phyloP scores from a whole-genome alignment of 2,113 vertebrate genomes.

The Scartelaos histophorus region DNA sequence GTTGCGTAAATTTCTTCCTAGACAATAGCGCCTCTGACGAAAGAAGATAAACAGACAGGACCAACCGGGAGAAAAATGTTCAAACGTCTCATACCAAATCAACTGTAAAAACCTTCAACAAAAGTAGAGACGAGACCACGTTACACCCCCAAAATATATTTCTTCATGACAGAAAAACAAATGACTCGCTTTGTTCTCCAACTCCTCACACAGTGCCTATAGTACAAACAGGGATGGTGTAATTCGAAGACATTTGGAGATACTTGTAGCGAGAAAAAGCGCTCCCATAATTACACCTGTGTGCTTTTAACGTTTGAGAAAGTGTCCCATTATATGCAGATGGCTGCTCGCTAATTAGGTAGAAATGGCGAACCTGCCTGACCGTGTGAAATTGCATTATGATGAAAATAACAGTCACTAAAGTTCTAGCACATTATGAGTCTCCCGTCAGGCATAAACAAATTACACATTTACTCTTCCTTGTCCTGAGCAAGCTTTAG shows the following conservation, averaged over 20 bases:
- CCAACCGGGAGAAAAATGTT: not conserved
- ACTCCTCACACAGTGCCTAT: not conserved
- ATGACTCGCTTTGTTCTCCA: not conserved
- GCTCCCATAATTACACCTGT: constrained; percentile 5
- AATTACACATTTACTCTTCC: not conserved
- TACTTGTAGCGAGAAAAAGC: not conserved
- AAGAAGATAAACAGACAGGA: not conserved
- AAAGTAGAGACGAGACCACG: not conserved
- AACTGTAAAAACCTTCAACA: not conserved
- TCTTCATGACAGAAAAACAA: not conserved
- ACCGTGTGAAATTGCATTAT: not conserved
- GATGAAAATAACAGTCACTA: constrained; percentile 7
- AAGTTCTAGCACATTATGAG: not conserved
- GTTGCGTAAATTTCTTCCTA: not conserved
- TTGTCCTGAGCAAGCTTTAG: not conserved
- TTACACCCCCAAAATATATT: not conserved
- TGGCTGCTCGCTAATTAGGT: constrained; percentile 8
- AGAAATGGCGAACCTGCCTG: not conserved
- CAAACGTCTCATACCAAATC: not conserved
- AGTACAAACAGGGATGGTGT: not conserved
- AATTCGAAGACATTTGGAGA: not conserved
- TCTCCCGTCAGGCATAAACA: not conserved
- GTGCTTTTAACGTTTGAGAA: constrained; percentile 4
- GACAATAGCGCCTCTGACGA: not conserved
- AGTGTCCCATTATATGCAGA: constrained; percentile 6